phyloP scores from a whole-genome alignment of 2,797 vertebrate species.

The Pseudochirops cupreus region DNA sequence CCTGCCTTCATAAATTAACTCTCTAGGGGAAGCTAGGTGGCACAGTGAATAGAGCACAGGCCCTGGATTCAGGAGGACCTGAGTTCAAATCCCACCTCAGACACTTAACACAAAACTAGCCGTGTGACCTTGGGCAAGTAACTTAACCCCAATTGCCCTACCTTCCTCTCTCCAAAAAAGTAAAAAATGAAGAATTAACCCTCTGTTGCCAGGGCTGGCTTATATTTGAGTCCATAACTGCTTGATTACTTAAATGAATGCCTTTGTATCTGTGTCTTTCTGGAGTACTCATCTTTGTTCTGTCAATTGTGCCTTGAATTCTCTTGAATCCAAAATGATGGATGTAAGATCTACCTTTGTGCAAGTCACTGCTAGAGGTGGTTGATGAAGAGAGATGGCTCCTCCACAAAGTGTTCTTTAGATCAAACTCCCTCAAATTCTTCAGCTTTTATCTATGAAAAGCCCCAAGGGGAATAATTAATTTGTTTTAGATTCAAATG shows the following conservation, averaged over 20 bases:
- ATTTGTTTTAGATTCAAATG: not conserved
- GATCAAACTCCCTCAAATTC: not conserved
- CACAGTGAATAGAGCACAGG: no score
- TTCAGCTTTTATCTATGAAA: not conserved
- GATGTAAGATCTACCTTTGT: not conserved
- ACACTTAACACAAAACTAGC: no score
- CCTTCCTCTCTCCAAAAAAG: no score
- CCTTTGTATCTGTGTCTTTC: not conserved
- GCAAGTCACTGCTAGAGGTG: not conserved
- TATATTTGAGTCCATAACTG: not conserved
- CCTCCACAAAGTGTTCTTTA: not conserved
- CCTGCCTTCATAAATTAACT: not conserved
- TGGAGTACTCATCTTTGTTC: not conserved
- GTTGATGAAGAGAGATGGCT: not conserved
- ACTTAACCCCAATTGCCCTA: no score
- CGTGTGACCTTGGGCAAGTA: no score
- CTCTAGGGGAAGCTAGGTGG: not conserved
- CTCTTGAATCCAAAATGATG: not conserved
- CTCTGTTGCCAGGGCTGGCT: not conserved
- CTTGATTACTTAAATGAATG: not conserved
- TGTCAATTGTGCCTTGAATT: not conserved
- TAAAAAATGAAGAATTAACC: no score
- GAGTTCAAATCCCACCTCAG: no score
- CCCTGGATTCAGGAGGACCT: no score
- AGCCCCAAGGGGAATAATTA: not conserved